A percentile compares a stretch with the other conserved stretches of the same genome.
These are phyloP conservation scores for Barnardius zonarius DNA, from an alignment of 2,113 vertebrate species.

Conservation along the genomic window DNA sequence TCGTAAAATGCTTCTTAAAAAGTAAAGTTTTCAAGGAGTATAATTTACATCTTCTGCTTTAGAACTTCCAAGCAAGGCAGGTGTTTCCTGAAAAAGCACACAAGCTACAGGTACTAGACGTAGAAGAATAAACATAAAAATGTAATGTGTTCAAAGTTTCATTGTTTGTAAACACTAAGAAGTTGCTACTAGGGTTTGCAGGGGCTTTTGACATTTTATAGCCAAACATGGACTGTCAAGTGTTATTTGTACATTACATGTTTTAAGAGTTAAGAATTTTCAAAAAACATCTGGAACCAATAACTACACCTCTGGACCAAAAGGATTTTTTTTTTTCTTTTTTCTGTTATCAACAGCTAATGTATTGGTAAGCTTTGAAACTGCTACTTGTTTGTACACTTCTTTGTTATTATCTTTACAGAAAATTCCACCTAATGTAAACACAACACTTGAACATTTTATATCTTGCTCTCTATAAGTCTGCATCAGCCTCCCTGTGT, in stretches of 20 bases:
- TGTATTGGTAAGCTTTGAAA: constrained; percentile 11
- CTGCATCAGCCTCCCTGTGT: background rate
- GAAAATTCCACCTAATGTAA: background rate
- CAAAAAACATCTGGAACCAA: constrained; percentile 28
- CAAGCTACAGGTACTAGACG: background rate
- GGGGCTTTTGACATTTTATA: background rate
- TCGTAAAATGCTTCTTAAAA: background rate
- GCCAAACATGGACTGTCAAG: background rate
- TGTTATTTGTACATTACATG: background rate
- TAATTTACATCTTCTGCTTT: background rate
- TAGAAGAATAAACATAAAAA: background rate
- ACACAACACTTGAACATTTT: background rate
- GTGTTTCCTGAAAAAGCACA: background rate
- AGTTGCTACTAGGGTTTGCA: background rate
- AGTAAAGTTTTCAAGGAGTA: background rate
- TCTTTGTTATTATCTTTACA: background rate
- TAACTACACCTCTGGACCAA: background rate
- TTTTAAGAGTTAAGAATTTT: constrained; percentile 2
- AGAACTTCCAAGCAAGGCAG: background rate
- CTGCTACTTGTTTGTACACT: constrained; percentile 26
- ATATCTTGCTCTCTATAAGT: background rate
- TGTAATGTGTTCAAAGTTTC: background rate
- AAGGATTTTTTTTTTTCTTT: background rate
- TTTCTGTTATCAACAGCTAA: background rate
- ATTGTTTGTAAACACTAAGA: constrained; percentile 5